Percentiles rank a stretch among this genome's conserved stretches.
Evolutionary conservation across 2,113 vertebrate species (phyloP).

Genomic region (human (Homo sapiens)): DNA sequence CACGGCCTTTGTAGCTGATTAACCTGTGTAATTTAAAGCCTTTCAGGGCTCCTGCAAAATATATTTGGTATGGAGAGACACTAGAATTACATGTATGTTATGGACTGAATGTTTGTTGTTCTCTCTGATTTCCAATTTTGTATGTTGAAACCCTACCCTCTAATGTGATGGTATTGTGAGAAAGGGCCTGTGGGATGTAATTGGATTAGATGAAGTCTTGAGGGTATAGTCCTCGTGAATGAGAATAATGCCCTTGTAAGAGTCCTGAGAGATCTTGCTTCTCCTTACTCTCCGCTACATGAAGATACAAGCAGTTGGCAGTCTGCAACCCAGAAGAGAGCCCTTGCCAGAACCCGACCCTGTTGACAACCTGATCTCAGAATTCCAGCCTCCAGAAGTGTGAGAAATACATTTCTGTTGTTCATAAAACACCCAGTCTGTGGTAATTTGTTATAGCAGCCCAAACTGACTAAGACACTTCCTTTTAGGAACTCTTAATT

Average conservation of each 20-base stretch:
- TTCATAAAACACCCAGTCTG: background rate
- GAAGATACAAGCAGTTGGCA: background rate
- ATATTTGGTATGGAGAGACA: constrained; percentile 9
- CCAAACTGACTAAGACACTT: background rate
- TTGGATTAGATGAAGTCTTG: background rate
- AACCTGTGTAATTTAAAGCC: background rate
- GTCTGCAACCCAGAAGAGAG: background rate
- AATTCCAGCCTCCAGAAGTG: background rate
- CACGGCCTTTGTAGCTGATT: background rate
- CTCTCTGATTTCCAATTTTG: background rate
- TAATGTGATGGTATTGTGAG: background rate
- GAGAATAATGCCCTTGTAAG: background rate
- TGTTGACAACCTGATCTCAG: background rate
- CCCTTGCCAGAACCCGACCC: background rate
- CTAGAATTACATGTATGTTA: background rate
- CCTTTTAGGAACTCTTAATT: background rate
- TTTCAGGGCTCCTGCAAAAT: background rate
- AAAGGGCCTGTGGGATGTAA: background rate
- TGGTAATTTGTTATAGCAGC: background rate
- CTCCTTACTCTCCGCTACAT: background rate
- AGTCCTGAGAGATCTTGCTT: background rate
- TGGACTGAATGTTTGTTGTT: background rate
- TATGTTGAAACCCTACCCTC: background rate
- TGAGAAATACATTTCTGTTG: background rate
- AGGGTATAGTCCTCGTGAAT: background rate